Evolutionary conservation across 2,888 invertebrate species (phyloP).

Genomic region (Drosophila neonasuta): DNA sequence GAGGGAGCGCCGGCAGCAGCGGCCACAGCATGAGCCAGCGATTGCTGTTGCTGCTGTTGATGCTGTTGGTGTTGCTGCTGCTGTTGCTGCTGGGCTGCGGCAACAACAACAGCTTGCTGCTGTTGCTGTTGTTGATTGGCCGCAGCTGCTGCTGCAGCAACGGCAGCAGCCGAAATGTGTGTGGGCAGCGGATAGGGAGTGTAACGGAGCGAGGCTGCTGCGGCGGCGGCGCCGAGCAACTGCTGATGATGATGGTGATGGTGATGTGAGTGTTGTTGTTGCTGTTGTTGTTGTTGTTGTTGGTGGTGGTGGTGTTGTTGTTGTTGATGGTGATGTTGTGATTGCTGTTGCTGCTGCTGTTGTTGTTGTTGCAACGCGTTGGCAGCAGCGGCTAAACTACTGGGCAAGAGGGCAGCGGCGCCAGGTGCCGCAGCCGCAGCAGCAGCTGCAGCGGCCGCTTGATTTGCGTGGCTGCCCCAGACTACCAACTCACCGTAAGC

Average conservation of each 20-base stretch:
- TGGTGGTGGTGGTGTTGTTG: constrained; percentile 56
- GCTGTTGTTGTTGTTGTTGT: constrained; percentile 49
- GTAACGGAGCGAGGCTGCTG: constrained; percentile 82
- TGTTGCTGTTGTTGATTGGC: constrained; percentile 82
- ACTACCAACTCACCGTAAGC: constrained; percentile 99
- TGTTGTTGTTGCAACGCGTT: constrained; percentile 66
- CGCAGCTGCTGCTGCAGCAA: constrained; percentile 77
- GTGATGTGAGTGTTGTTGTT: constrained; percentile 62
- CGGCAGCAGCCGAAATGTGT: constrained; percentile 81
- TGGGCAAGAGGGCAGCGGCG: constrained; percentile 70
- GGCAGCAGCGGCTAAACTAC: constrained; percentile 77
- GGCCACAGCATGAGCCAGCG: constrained; percentile 67
- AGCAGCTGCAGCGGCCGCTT: constrained; percentile 81
- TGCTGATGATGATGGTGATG: constrained; percentile 55
- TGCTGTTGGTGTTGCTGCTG: constrained; percentile 75
- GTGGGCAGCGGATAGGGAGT: constrained; percentile 86
- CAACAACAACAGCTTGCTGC: constrained; percentile 68
- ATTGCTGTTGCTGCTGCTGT: constrained; percentile 52
- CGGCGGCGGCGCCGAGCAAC: constrained; percentile 56
- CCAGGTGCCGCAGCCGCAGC: constrained; percentile 78
- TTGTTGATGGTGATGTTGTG: constrained; percentile 60
- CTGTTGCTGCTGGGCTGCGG: constrained; percentile 70
- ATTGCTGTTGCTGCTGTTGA: constrained; percentile 76
- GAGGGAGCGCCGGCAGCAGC: constrained; percentile 69
- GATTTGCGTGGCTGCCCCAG: constrained; percentile 87